These are phyloP conservation scores for Tenthredo amoena DNA, from an alignment of 2,888 invertebrate species.

Conservation along the genomic window DNA sequence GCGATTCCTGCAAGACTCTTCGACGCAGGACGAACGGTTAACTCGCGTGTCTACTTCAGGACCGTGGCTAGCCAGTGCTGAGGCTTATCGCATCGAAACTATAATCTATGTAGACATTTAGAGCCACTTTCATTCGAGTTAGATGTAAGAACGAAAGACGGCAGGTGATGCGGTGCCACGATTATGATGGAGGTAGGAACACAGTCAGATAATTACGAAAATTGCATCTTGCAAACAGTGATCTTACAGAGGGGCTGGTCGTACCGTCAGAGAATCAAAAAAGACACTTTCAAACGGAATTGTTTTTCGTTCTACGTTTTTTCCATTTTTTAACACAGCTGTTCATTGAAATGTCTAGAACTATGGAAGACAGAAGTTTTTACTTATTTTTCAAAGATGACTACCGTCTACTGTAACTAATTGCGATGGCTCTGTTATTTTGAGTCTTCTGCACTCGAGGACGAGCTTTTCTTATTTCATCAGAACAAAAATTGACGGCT, in stretches of 20 bases:
- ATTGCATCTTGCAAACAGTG: constrained; percentile 46
- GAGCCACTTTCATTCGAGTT: constrained; percentile 39
- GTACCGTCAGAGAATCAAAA: constrained; percentile 19
- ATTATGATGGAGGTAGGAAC: constrained; percentile 18
- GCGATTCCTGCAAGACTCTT: neutral
- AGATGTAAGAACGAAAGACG: constrained; percentile 33
- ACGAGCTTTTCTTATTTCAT: neutral
- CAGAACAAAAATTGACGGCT: neutral
- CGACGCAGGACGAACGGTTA: neutral
- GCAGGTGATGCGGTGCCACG: constrained; percentile 39
- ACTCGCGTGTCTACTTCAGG: constrained; percentile 33
- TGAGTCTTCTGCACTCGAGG: neutral
- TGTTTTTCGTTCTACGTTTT: neutral
- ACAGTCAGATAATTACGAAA: constrained; percentile 48
- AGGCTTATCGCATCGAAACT: constrained; percentile 47
- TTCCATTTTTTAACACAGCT: neutral
- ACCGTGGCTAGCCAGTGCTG: constrained; percentile 2
- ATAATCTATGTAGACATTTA: constrained; percentile 52
- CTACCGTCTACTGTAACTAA: neutral
- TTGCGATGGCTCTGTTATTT: neutral
- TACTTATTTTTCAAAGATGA: neutral
- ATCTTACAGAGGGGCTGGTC: neutral
- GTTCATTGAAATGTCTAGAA: neutral
- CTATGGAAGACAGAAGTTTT: neutral
- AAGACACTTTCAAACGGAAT: constrained; percentile 8